Evolutionary conservation across 2,797 vertebrate genomes (phyloP), one percentile per base, ranked within the genome.

Genomic region (Spinibarbus caldwelli): DNA sequence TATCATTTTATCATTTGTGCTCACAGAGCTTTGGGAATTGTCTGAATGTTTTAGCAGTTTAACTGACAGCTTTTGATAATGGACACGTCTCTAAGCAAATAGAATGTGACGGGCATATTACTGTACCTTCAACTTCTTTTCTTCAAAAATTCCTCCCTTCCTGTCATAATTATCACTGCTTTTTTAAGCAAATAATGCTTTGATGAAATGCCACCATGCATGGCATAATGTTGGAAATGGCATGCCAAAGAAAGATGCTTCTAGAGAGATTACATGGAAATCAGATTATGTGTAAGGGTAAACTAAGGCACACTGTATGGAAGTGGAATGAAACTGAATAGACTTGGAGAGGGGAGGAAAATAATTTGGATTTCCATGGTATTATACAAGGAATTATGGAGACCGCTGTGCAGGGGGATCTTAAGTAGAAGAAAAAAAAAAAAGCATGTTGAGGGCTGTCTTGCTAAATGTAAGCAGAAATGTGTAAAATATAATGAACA

Each of bases 91-190:
- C 70, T 66, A 36, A 71, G 86, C 87, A 94, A 94, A 95, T 90
- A 87, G 83, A 80, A 91, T 87, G 77, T 62, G 90, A 93, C 89
- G 91, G 88, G 85, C 85, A 88, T 92, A 92, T 91, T 91, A 43
- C 41, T 10, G 10, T 43, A 89, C 82, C 77, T 86, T 81, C 80
- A 86, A 89, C 85, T 90, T 87, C 45, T 52, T 23, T 80, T 90
- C 90, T 88, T 85, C 82, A 84, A 78, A 80, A 80, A 80, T 90
- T 90, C 91, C 83, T 29, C 43, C 79, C 87, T 87, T 72, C 36
- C 83, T 88, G 83, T 62, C 85, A 79, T 91, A 93, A 93, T 92
- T 88, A 90, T 19, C 90, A 41, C 79, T 90, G 89, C 84, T 84
- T 89, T 86, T 81, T 85, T 88, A 43, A 38, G 10, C 23, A 64